Evolutionary conservation across 2,888 invertebrate species (phyloP).

Genomic region (Frankliniella intonsa): DNA sequence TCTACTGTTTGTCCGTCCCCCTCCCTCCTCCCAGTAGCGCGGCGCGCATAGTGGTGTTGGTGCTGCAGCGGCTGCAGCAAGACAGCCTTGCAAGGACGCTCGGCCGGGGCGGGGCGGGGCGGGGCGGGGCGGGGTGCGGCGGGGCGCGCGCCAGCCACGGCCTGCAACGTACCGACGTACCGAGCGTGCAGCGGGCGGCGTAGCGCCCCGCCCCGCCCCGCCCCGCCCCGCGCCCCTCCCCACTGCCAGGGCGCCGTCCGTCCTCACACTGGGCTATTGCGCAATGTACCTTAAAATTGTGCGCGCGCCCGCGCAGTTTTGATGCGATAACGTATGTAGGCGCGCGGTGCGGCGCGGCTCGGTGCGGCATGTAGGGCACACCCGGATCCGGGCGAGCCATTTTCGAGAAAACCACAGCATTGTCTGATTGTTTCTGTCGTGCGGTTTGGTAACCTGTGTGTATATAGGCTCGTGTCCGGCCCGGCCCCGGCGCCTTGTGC

Average conservation of each 20-base stretch:
- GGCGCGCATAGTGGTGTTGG: too few relatives aligned
- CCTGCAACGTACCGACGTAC: too few relatives aligned
- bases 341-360: too few relatives aligned
- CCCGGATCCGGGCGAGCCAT: background rate
- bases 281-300: too few relatives aligned
- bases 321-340: too few relatives aligned
- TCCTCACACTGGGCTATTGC: too few relatives aligned
- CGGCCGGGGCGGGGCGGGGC: background rate
- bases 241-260: background rate
- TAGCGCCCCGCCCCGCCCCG: background rate
- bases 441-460: too few relatives aligned
- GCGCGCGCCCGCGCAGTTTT: too few relatives aligned
- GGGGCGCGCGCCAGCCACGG: background rate
- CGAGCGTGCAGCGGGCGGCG: background rate
- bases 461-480: background rate
- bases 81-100: slow-evolving; percentile 4
- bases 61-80: background rate
- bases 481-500: background rate
- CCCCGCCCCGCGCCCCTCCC: background rate
- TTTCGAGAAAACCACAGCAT: too few relatives aligned
- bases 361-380: background rate
- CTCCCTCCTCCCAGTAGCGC: too few relatives aligned
- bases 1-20: too few relatives aligned
- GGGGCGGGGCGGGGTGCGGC: background rate
- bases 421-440: background rate